Evolutionary conservation across 1,140 invertebrate species (phyloP).

Genomic region (Gryon sp.): DNA sequence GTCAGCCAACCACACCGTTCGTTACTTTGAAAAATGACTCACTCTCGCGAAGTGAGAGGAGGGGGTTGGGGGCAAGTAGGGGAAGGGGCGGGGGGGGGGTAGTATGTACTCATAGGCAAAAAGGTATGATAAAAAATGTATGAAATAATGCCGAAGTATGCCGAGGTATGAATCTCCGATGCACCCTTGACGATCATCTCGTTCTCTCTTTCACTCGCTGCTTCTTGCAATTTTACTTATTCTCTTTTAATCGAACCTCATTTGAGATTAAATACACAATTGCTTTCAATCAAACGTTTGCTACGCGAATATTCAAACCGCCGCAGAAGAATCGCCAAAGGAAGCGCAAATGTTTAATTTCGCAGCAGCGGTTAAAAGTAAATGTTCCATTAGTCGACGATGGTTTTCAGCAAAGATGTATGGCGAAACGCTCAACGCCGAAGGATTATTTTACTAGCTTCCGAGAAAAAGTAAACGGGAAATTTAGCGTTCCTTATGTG

Average conservation of each 20-base stretch:
- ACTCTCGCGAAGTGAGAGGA: slow-evolving; percentile 22
- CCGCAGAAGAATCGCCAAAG: slow-evolving; percentile 32
- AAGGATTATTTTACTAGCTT: slow-evolving; percentile 34
- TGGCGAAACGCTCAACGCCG: slow-evolving; percentile 21
- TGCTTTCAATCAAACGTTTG: slow-evolving; percentile 22
- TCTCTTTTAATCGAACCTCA: neutral
- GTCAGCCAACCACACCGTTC: slow-evolving; percentile 50
- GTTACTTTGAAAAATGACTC: slow-evolving; percentile 72
- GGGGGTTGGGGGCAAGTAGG: neutral
- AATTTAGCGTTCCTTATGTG: slow-evolving; percentile 26
- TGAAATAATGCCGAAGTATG: slow-evolving; percentile 27
- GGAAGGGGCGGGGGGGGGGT: no score
- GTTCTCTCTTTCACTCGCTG: no score
- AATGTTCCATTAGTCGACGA: slow-evolving; percentile 34
- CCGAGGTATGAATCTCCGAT: no score
- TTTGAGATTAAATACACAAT: slow-evolving; percentile 21
- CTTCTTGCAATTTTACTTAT: no score
- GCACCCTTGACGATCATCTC: no score
- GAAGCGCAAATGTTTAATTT: slow-evolving; percentile 40
- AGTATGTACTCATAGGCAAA: no score
- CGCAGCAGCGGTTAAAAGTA: slow-evolving; percentile 29
- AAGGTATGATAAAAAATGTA: slow-evolving; percentile 20
- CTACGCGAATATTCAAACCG: slow-evolving; percentile 9
- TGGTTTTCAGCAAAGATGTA: slow-evolving; percentile 34
- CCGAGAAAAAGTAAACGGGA: slow-evolving; percentile 28